A percentile compares a stretch with the other conserved stretches of the same genome.
phyloP scores from a whole-genome alignment of 2,113 vertebrate genomes.

The Chrysochloris asiatica region DNA sequence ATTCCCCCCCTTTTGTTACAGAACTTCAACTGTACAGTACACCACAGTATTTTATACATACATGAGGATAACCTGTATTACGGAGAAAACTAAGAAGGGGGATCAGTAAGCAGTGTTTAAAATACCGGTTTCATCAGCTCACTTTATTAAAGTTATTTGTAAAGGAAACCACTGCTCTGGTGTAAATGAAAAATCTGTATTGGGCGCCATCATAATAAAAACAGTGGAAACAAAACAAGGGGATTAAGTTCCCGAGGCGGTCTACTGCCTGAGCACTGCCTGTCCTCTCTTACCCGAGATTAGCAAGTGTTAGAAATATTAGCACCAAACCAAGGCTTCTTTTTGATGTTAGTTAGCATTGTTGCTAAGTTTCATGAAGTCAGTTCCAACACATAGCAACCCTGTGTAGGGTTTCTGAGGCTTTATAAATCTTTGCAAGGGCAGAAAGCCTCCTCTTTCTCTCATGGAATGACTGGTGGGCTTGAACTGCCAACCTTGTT shows the following conservation, averaged over 20 bases:
- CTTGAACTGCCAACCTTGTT: too few species aligned
- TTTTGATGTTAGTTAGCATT: slow-evolving; percentile 49
- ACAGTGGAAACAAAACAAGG: slow-evolving; percentile 47
- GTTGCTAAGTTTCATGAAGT: too few species aligned
- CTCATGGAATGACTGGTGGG: too few species aligned
- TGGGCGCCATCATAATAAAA: slow-evolving; percentile 29
- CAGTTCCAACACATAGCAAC: too few species aligned
- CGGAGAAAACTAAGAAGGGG: neutral
- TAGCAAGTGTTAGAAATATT: slow-evolving; percentile 51
- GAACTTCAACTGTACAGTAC: too few species aligned
- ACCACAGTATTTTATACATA: too few species aligned
- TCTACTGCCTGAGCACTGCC: neutral
- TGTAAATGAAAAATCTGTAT: neutral
- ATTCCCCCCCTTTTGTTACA: too few species aligned
- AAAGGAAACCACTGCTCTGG: neutral
- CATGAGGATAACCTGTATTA: too few species aligned
- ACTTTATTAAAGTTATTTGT: neutral
- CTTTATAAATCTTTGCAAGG: too few species aligned
- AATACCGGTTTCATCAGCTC: neutral
- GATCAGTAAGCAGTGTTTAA: neutral
- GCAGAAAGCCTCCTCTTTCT: too few species aligned
- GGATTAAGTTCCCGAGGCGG: slow-evolving; percentile 21
- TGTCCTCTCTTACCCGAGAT: slow-evolving; percentile 27
- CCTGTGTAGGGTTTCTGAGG: too few species aligned
- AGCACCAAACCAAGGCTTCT: slow-evolving; percentile 24